These are phyloP conservation scores for Percopsis omiscomaycus DNA, from an alignment of 2,797 vertebrate genomes.

Conservation along the genomic window DNA sequence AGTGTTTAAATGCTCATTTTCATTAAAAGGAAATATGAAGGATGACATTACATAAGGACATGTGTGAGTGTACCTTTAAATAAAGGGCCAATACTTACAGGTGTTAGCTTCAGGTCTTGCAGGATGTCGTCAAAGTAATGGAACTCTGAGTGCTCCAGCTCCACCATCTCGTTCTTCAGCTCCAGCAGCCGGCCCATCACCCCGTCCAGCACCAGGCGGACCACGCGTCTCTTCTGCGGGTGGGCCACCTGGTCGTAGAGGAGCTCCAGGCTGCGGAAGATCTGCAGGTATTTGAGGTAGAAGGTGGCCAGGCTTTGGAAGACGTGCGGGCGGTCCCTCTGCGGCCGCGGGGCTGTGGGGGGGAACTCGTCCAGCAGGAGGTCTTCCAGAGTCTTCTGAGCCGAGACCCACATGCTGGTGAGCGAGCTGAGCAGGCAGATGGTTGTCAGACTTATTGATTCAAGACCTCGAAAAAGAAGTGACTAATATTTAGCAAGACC, in stretches of 20 bases:
- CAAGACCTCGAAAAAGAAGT: no score
- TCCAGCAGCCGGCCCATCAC: conserved; percentile 86
- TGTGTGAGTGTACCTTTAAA: background rate
- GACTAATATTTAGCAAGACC: no score
- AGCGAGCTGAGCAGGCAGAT: conserved; percentile 67
- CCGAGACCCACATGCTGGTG: conserved; percentile 78
- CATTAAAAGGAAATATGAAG: no score
- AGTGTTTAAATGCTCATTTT: no score
- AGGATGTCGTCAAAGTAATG: conserved; percentile 79
- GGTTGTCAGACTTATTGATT: background rate
- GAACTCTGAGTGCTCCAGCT: conserved; percentile 81
- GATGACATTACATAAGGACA: no score
- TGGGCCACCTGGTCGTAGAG: conserved; percentile 77
- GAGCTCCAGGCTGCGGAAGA: conserved; percentile 75
- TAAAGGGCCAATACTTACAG: conserved; percentile 69
- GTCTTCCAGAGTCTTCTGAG: conserved; percentile 74
- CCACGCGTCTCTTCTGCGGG: conserved; percentile 75
- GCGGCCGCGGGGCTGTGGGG: conserved; percentile 50
- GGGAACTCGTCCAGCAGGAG: conserved; percentile 76
- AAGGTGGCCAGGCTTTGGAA: conserved; percentile 76
- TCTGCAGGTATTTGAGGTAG: conserved; percentile 82
- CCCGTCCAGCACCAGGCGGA: conserved; percentile 75
- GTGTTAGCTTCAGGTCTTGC: conserved; percentile 77
- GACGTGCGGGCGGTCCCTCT: conserved; percentile 56
- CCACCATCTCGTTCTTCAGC: conserved; percentile 85